Conservation (phyloP, 64 coral and sea anemone genomes). For the Pocillopora verrucosa region DNA sequence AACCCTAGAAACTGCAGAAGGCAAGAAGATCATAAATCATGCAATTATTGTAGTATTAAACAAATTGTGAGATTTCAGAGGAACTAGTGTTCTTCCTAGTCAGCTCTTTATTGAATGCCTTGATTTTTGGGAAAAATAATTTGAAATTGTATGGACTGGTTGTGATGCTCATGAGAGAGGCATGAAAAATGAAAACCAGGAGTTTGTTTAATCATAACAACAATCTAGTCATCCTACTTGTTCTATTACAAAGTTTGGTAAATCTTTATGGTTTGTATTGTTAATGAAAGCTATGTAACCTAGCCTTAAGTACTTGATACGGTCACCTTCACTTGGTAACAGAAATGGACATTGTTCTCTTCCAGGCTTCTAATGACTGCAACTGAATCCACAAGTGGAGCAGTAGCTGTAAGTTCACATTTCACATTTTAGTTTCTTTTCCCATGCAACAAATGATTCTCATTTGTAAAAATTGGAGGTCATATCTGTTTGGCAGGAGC, state of each 20-base stretch:
- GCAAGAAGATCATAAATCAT: not conserved
- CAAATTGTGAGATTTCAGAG: too few relatives aligned
- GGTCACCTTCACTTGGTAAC: too few relatives aligned
- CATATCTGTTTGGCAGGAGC: not conserved
- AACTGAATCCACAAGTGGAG: slow-evolving; percentile 55
- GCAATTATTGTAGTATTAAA: not conserved
- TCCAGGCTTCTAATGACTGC: slow-evolving; percentile 78
- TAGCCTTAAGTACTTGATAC: too few relatives aligned
- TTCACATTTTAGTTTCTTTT: not conserved
- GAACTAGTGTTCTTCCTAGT: not conserved
- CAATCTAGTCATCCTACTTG: too few relatives aligned
- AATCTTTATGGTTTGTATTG: too few relatives aligned
- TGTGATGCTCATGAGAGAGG: too few relatives aligned
- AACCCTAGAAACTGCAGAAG: too few relatives aligned
- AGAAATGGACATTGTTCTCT: not conserved
- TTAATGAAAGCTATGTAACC: not conserved
- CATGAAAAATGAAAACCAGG: not conserved
- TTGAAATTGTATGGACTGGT: not conserved
- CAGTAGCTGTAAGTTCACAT: slow-evolving; percentile 61
- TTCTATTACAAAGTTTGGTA: too few relatives aligned
- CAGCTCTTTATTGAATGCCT: not conserved
- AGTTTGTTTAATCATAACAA: not conserved
- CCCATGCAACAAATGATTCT: not conserved
- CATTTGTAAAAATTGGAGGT: not conserved
- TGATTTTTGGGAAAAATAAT: too few relatives aligned